These are phyloP conservation scores for Eutolmus rufibarbis DNA, from an alignment of 2,888 invertebrate species.

Conservation along the genomic window DNA sequence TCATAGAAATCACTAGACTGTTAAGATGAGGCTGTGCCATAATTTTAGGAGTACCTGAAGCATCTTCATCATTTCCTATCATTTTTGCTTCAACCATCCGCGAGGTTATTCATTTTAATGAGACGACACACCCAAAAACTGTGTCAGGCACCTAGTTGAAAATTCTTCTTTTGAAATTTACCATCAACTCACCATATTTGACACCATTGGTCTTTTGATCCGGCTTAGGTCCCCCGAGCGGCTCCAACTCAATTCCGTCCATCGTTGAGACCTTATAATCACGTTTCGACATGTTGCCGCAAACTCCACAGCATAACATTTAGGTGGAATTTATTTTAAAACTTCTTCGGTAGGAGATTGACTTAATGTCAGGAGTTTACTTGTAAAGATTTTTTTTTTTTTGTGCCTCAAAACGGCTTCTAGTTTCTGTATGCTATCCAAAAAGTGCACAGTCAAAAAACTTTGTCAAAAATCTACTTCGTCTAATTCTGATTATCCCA, in stretches of 20 bases:
- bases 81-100: background rate
- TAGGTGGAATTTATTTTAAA: conserved; percentile 43
- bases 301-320: conserved; percentile 63
- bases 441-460: background rate
- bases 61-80: background rate
- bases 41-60: background rate
- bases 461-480: background rate
- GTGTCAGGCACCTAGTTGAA: background rate
- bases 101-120: background rate
- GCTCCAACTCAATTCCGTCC: conserved; percentile 62
- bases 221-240: conserved; percentile 59
- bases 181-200: conserved; percentile 58
- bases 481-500: background rate
- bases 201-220: conserved; percentile 60
- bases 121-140: background rate
- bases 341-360: background rate
- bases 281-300: conserved; percentile 62
- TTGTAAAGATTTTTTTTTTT: background rate
- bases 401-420: background rate
- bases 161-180: background rate
- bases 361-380: background rate
- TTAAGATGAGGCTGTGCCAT: background rate
- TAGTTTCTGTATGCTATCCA: background rate
- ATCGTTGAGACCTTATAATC: conserved; percentile 62
- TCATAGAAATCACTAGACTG: background rate